Base-by-base conservation (phyloP, 2,797 vertebrate genomes). In the Vireo griseus region DNA sequence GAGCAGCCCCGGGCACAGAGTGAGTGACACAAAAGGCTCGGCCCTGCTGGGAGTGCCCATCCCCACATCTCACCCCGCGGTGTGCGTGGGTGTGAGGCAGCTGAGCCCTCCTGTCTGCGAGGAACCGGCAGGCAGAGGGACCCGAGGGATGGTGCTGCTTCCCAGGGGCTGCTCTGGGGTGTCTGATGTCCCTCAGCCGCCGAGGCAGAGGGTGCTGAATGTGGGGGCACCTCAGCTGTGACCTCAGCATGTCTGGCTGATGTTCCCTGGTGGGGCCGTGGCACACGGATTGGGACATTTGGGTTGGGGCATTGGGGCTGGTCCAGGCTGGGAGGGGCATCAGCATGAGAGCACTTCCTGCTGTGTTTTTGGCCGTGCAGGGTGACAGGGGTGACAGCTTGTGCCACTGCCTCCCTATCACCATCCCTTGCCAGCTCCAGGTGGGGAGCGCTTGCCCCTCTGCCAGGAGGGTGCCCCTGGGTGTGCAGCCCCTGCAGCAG, bases 311-410 rank as follows among this genome's bases (percentile, higher is more conserved):
- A 39, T 11, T 16, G 9, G 39, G 37, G 47, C 33, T 6, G 14
- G 22, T 42, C 22, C 33, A 3, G 28, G 22, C 42, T 52, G 12
- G 77, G 29, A 55, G 33, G 19, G 28, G 5, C 35, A 24, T 6
- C 16, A 19, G 21, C 2, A 0, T 11, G 54, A 37, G 48, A 63
- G 35, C 7, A 0, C 44, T 39, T 26, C 42, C 37, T 0, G 0
- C 76, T 44, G 66, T 54, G 42, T 7, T 21, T 35, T 14, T 82
- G 92, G 45, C 55, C 4, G 0, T 13, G 66, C 54, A 51, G 73
- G 62, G 91, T 47, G 90, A 61, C 67, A 71, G n/a, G 5, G 1
- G 13, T 37, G 85, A 33, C 57, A 66, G 47, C 72, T 67, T 16
- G 0, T 15, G 28, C 15, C 58, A 6, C 57, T 18, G 26, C 45